Conservation (phyloP, 2,113 vertebrate species). For the Delphinus delphis region DNA sequence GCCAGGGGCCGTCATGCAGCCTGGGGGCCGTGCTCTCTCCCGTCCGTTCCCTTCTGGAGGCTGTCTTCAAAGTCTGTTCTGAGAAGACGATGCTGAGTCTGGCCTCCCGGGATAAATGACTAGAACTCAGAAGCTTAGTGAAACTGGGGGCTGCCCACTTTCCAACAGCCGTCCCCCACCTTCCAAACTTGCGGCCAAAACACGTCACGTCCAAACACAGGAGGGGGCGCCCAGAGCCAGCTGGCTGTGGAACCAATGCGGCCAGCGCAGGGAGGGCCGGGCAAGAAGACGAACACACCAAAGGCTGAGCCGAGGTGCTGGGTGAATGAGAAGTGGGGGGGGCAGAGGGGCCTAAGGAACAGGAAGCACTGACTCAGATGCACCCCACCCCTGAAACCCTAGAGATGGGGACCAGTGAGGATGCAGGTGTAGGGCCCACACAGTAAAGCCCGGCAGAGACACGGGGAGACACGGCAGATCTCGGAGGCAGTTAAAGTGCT, state of each 20-base stretch:
- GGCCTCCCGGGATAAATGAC: not conserved
- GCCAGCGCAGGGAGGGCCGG: not conserved
- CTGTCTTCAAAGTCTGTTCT: not conserved
- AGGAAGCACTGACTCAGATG: not conserved
- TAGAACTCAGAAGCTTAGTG: not conserved
- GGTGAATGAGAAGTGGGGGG: no score
- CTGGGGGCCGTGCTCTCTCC: not conserved
- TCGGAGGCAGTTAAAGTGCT: no score
- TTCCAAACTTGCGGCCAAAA: not conserved
- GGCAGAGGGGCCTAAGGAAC: not conserved
- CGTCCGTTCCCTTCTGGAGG: not conserved
- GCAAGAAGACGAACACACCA: not conserved
- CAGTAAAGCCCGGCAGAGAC: not conserved
- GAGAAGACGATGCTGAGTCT: not conserved
- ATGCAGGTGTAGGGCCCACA: not conserved
- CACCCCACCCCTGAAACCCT: not conserved
- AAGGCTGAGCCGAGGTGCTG: not conserved
- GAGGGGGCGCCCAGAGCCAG: not conserved
- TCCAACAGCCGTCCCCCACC: no score
- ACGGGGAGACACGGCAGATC: not conserved
- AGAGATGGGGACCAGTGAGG: not conserved
- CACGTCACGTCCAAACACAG: fast-evolving
- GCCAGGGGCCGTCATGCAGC: not conserved
- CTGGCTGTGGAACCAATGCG: no score
- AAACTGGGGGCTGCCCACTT: no score